Conservation (phyloP, 2,888 invertebrate species). For the Punctoribates punctum region DNA sequence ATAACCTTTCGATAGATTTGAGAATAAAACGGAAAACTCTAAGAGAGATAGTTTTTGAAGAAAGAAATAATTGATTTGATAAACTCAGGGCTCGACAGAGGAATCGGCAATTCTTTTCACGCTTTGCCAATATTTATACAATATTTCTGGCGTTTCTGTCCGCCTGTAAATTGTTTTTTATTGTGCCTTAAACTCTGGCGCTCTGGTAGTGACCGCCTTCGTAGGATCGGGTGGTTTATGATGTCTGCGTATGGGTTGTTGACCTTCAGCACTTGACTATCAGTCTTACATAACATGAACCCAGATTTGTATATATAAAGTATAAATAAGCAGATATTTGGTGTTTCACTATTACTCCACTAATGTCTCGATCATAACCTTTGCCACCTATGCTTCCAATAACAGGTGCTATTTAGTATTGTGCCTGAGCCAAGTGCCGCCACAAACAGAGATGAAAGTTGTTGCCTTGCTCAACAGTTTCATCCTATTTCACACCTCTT, state of each 20-base stretch:
- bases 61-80: slow-evolving; percentile 17
- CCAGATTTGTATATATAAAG: background rate
- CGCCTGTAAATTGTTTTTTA: slow-evolving; percentile 27
- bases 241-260: slow-evolving; percentile 35
- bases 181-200: background rate
- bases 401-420: slow-evolving; percentile 33
- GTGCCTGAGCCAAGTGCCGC: slow-evolving; percentile 17
- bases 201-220: slow-evolving; percentile 29
- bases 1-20: too few species aligned
- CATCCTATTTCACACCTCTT: slow-evolving; percentile 36
- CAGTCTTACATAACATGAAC: background rate
- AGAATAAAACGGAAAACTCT: background rate
- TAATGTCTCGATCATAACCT: slow-evolving; percentile 32
- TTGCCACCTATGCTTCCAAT: slow-evolving; percentile 27
- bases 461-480: slow-evolving; percentile 7
- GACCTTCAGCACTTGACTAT: slow-evolving; percentile 26
- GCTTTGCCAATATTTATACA: slow-evolving; percentile 10
- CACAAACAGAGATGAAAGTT: slow-evolving; percentile 6
- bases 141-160: background rate
- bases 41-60: background rate
- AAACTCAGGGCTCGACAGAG: background rate
- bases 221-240: slow-evolving; percentile 29
- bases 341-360: slow-evolving; percentile 24
- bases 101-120: slow-evolving; percentile 17
- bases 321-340: slow-evolving; percentile 8